phyloP scores from a whole-genome alignment of 2,888 invertebrate genomes.

The Phorcus lineatus region DNA sequence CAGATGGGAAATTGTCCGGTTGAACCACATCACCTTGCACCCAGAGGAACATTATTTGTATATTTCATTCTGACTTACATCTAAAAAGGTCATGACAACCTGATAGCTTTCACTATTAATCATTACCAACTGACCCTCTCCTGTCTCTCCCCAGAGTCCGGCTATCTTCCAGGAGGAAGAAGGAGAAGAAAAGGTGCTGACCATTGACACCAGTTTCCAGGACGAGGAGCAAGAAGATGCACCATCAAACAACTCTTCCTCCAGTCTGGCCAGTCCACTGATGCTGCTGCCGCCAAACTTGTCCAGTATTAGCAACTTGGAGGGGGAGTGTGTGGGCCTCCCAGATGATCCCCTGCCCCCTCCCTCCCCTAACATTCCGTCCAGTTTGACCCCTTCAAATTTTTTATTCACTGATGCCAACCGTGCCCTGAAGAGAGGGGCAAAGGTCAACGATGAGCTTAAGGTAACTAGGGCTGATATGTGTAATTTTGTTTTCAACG shows the following conservation, averaged over 20 bases:
- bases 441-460: conserved; percentile 7
- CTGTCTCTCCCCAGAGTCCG: too few relatives aligned
- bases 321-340: background rate
- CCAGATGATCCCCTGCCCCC: background rate
- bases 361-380: conserved; percentile 13
- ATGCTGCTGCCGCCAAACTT: background rate
- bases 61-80: too few relatives aligned
- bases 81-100: too few relatives aligned
- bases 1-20: too few relatives aligned
- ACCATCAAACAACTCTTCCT: background rate
- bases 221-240: background rate
- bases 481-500: background rate
- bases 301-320: conserved; percentile 1
- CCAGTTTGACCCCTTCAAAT: background rate
- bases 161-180: background rate
- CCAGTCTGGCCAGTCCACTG: background rate
- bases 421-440: background rate
- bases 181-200: background rate
- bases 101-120: too few relatives aligned
- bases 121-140: too few relatives aligned
- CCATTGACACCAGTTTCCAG: background rate
- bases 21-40: too few relatives aligned
- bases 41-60: too few relatives aligned
- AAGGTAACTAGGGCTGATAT: background rate
- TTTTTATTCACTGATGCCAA: background rate